Percentiles rank a stretch among this genome's conserved stretches.
phyloP scores from a whole-genome alignment of 37 sponge, comb jelly and placozoan genomes.

The Mnemiopsis leidyi region DNA sequence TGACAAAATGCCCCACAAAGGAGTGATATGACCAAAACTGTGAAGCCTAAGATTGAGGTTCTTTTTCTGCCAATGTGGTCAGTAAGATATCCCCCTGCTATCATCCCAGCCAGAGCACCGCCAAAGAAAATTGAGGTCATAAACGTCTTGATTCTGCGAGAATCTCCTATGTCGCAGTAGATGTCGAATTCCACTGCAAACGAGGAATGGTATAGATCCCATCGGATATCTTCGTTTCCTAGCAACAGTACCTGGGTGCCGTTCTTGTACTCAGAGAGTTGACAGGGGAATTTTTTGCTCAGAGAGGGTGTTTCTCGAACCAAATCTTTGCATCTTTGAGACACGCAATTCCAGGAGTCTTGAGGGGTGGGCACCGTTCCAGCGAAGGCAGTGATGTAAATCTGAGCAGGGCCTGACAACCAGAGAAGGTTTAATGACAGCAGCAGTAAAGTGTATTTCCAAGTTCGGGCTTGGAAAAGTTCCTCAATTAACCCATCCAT shows the following conservation, averaged over 20 bases:
- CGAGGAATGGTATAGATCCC: not conserved
- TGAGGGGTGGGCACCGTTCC: not conserved
- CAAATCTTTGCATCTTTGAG: not conserved
- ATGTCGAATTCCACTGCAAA: not conserved
- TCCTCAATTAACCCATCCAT: too few relatives aligned
- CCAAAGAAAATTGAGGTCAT: slow-evolving; percentile 5
- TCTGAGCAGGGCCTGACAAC: too few relatives aligned
- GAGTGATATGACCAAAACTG: not conserved
- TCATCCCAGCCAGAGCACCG: not conserved
- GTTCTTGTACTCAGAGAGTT: not conserved
- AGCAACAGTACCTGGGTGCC: not conserved
- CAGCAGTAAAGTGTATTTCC: too few relatives aligned
- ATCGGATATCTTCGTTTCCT: not conserved
- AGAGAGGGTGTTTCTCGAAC: not conserved
- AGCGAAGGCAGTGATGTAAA: too few relatives aligned
- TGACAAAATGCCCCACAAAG: slow-evolving; percentile 10
- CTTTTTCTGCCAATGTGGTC: slow-evolving; percentile 11
- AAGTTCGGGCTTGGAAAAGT: too few relatives aligned
- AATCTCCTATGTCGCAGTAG: not conserved
- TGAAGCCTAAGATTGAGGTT: not conserved
- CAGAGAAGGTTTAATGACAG: too few relatives aligned
- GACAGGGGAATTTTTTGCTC: not conserved
- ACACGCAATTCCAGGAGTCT: not conserved
- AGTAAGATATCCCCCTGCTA: not conserved
- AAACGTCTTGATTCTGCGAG: not conserved